Evolutionary conservation across 2,113 vertebrate species (phyloP).

Genomic region (Rissa tridactyla): DNA sequence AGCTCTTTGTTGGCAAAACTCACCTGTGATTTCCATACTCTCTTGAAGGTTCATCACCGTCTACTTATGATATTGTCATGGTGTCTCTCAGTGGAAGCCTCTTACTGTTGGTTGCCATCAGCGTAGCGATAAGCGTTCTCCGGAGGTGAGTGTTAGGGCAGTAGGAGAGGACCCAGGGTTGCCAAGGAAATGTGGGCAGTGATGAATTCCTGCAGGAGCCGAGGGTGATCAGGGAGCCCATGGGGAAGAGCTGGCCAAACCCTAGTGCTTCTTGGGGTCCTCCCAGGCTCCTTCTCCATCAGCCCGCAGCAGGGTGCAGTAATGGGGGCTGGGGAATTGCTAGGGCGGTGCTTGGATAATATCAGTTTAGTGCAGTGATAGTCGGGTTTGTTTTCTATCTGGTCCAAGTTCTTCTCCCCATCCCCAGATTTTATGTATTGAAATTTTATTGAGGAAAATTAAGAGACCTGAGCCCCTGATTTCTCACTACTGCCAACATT

Average conservation of each 20-base stretch:
- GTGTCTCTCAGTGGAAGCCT: slow-evolving; percentile 49
- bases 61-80: slow-evolving; percentile 59
- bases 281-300: not conserved
- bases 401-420: not conserved
- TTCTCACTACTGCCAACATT: not conserved
- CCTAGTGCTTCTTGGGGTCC: not conserved
- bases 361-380: not conserved
- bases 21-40: not conserved
- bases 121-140: not conserved
- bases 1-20: not conserved
- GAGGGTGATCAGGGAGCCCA: not conserved
- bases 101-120: slow-evolving; percentile 35
- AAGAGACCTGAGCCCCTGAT: not conserved
- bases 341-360: not conserved
- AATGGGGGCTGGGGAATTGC: not conserved
- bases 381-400: not conserved
- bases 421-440: not conserved
- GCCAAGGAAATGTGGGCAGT: not conserved
- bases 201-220: not conserved
- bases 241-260: not conserved
- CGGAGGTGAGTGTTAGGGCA: slow-evolving; percentile 14
- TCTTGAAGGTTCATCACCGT: not conserved
- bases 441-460: not conserved
- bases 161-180: not conserved
- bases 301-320: not conserved